Evolutionary conservation across 1,140 invertebrate species (phyloP), one percentile per base, ranked within the genome.

Genomic region (Philaenus spumarius): DNA sequence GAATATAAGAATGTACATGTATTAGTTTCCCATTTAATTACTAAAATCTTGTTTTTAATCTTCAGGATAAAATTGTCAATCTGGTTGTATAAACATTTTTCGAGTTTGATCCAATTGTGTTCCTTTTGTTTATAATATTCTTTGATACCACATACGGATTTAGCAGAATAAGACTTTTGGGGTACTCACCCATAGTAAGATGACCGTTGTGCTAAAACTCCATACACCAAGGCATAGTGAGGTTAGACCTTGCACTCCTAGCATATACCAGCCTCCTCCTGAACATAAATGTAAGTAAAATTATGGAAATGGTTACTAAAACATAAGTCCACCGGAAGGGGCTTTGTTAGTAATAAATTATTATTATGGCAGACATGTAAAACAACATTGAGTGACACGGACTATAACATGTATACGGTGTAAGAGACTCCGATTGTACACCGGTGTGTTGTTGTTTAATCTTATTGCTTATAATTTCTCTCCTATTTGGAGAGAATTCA

Each of bases 181-280:
- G 1, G 11, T 58, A 54, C 58, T 66, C 72, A 80, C 73, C 80
- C 84, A 90, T 24, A 94, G 73, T 9, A 93, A 67, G 20, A 82
- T 58, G 62, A 85, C 77, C 0, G 89, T 90, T 2, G 80, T 78
- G 0, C 76, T 63, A 40, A 85, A 77, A 7, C 87, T 86, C 91
- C 93, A 96, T 12, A 71, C 62, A 11, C 68, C 64, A 14, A 95
- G 77, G 62, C 84, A 87, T 0, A 93, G 50, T 1, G 78, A 83
- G 0, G 85, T 80, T 3, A 95, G 68, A 1, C 75, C 64, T 75
- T 96, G 92, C 22, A 95, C 79, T 0, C 89, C 90, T 1, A 95
- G 72, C n/a, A 95, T 76, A 64, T 92, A 86, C 80, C 85, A 89
- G 15, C 88, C 90, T 15, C 93, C 92, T 39, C 90, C 87, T 88